Evolutionary conservation across 2,888 invertebrate species (phyloP), one percentile per base, ranked within the genome.

Genomic region (Eulithis prunata): DNA sequence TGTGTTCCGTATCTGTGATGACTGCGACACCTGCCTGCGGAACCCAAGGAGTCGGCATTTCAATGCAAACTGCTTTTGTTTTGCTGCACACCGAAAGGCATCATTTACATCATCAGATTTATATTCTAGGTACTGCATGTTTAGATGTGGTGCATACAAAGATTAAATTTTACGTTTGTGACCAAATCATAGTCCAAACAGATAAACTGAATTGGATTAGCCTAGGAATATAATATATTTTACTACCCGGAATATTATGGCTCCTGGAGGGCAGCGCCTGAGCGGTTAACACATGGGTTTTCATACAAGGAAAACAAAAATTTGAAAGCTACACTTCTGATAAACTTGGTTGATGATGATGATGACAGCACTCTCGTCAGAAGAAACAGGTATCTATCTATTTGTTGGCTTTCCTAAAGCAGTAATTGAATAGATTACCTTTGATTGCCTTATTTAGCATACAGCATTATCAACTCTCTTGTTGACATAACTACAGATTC

Each of bases 381-480:
- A 61, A 46, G 54, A 49, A 55, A 43, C 57, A 56, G 43, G 45
- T 45, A 45, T 28, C 12, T 41, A 11, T 52, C n/a, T 52, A 36
- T n/a, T 57, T 59, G 59, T 47, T 62, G 41, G 51, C 62, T 51
- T 43, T 38, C 41, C 47, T 54, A 43, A 55, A 59, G 51, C 62
- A 59, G 62, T 66, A 66, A 62, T 66, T 66, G 62, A 66, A 62
- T 62, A 59, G 62, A 66, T 66, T 62, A 66, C 66, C 59, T 66
- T 63, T 62, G 62, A 66, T 66, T 66, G 59, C 66, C 46, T 64
- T 67, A 67, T 60, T 67, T 67, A 63, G 67, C 63, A 64, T 60
- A 57, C 38, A 61, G 54, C 61, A 59, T 66, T 66, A 66, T 62
- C 59, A 54, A 49, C 51, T 55, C 59, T 64, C 57, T 47, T 53